phyloP scores from a whole-genome alignment of 2,797 vertebrate species.

The Scolopax rusticola region DNA sequence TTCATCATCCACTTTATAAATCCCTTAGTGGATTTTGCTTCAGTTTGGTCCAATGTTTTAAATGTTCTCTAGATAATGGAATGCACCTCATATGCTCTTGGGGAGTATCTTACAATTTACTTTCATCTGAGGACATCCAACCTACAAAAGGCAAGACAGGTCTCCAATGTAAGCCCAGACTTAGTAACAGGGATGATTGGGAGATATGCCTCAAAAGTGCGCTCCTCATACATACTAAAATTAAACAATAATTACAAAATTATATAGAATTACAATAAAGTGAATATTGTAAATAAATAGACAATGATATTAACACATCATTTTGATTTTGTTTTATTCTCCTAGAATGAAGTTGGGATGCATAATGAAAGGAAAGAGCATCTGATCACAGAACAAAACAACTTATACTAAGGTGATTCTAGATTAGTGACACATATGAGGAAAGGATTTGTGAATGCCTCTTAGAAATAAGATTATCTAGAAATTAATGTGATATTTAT shows the following conservation, averaged over 20 bases:
- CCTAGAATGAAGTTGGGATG: neutral
- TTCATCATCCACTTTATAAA: neutral
- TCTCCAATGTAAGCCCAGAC: neutral
- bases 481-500: neutral
- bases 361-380: neutral
- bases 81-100: neutral
- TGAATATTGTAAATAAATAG: neutral
- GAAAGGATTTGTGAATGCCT: neutral
- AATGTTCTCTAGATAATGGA: neutral
- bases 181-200: neutral
- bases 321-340: neutral
- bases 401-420: neutral
- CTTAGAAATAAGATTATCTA: neutral
- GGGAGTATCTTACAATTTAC: neutral
- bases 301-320: neutral
- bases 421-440: neutral
- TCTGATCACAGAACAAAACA: neutral
- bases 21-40: neutral
- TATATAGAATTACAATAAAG: neutral
- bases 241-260: neutral
- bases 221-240: neutral
- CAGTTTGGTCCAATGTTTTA: neutral
- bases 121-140: neutral
- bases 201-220: neutral
- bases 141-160: neutral